Percentiles rank a stretch among this genome's conserved stretches.
Evolutionary conservation across 1,140 invertebrate genomes (phyloP).

Genomic region (Drosophila paulistorum): DNA sequence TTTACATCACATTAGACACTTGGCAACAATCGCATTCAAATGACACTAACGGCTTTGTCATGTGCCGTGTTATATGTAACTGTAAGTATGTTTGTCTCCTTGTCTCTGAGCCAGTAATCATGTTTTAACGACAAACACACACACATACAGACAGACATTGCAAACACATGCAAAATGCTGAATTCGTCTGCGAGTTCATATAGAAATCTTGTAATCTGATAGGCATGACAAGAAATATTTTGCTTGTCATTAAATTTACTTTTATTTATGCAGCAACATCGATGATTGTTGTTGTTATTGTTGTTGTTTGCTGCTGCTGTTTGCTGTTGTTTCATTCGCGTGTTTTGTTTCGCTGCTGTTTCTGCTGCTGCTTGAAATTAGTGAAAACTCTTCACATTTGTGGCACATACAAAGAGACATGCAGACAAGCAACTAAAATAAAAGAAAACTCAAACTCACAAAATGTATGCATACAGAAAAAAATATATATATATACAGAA

Average conservation of each 20-base stretch:
- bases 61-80: constrained; percentile 63
- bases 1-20: constrained; percentile 58
- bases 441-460: constrained; percentile 34
- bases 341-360: constrained; percentile 76
- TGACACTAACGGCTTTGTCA: constrained; percentile 80
- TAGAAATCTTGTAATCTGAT: constrained; percentile 81
- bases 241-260: constrained; percentile 81
- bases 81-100: constrained; percentile 40
- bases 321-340: constrained; percentile 66
- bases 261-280: constrained; percentile 78
- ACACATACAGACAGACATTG: constrained; percentile 35
- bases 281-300: constrained; percentile 68
- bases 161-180: constrained; percentile 36
- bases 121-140: constrained; percentile 71
- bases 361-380: constrained; percentile 73
- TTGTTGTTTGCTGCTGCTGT: constrained; percentile 25
- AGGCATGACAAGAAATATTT: constrained; percentile 81
- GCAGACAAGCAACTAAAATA: constrained; percentile 44
- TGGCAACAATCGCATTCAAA: constrained; percentile 72
- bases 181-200: constrained; percentile 74
- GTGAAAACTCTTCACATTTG: constrained; percentile 79
- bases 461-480: constrained; percentile 59
- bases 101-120: constrained; percentile 69
- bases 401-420: constrained; percentile 52
- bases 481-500: not conserved